Evolutionary conservation across 2,797 vertebrate genomes (phyloP).

Genomic region (Carapus acus): DNA sequence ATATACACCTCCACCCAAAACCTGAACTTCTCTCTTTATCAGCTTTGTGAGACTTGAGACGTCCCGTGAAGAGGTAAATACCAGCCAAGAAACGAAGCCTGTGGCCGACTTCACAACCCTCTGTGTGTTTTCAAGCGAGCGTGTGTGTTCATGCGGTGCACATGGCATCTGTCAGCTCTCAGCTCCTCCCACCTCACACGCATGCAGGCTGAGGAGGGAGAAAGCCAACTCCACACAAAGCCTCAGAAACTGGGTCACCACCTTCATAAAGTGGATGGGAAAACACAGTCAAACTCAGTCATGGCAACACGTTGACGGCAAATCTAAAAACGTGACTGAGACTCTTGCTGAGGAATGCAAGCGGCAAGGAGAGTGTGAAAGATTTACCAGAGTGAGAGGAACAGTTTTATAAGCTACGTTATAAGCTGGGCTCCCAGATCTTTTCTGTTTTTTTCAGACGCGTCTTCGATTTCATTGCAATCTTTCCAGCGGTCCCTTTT

Average conservation of each 20-base stretch:
- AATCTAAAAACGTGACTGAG: constrained; percentile 42
- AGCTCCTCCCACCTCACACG: constrained; percentile 42
- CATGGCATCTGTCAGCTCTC: constrained; percentile 46
- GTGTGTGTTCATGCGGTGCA: constrained; percentile 38
- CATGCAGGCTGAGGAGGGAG: constrained; percentile 28
- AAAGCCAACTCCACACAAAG: constrained; percentile 42
- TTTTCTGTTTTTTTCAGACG: background rate
- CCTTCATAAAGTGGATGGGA: constrained; percentile 28
- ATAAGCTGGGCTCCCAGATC: background rate
- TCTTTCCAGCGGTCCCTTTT: constrained; percentile 19
- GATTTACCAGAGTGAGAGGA: constrained; percentile 8
- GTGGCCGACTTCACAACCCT: background rate
- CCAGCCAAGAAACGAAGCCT: too few relatives aligned
- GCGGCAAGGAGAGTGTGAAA: constrained; percentile 5
- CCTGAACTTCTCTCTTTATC: too few relatives aligned
- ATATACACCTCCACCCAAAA: too few relatives aligned
- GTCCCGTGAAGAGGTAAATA: background rate
- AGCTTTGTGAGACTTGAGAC: too few relatives aligned
- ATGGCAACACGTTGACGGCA: constrained; percentile 30
- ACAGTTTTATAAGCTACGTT: background rate
- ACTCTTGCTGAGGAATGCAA: constrained; percentile 25
- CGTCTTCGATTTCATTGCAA: constrained; percentile 11
- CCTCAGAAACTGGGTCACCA: constrained; percentile 53
- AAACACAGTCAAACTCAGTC: constrained; percentile 19
- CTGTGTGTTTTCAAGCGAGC: constrained; percentile 10